These are phyloP conservation scores for Bellardia bayeri DNA, from an alignment of 2,888 invertebrate genomes.

Conservation along the genomic window DNA sequence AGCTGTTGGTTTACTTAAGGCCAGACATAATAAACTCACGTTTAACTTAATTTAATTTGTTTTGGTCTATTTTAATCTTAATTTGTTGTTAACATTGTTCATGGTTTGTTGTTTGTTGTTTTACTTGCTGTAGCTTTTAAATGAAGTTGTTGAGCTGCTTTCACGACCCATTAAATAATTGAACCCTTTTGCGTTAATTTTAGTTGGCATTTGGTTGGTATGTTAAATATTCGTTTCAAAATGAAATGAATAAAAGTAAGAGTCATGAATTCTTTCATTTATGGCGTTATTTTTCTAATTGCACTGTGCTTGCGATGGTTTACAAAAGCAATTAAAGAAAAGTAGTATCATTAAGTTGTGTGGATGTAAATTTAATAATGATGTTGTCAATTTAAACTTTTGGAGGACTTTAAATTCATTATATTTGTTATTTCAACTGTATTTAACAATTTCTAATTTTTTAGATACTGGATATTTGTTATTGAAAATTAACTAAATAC, in stretches of 20 bases:
- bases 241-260: slow-evolving; percentile 24
- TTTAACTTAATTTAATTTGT: slow-evolving; percentile 43
- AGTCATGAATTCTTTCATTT: slow-evolving; percentile 53
- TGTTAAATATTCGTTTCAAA: slow-evolving; percentile 44
- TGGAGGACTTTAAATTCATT: too few species aligned
- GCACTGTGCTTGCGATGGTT: neutral
- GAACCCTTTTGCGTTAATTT: slow-evolving; percentile 57
- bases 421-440: too few species aligned
- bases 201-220: slow-evolving; percentile 11
- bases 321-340: neutral
- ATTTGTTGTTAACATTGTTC: slow-evolving; percentile 68
- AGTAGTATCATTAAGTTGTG: neutral
- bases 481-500: too few species aligned
- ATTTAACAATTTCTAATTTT: too few species aligned
- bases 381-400: neutral
- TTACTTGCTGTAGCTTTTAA: slow-evolving; percentile 10
- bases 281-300: slow-evolving; percentile 35
- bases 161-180: slow-evolving; percentile 62
- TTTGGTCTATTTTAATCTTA: slow-evolving; percentile 38
- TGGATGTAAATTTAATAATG: neutral
- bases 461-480: too few species aligned
- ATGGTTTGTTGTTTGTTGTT: slow-evolving; percentile 41
- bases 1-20: neutral
- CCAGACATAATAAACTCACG: slow-evolving; percentile 17
- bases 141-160: slow-evolving; percentile 52